These are phyloP conservation scores for Kryptopterus vitreolus DNA, from an alignment of 2,797 vertebrate genomes.

Conservation along the genomic window DNA sequence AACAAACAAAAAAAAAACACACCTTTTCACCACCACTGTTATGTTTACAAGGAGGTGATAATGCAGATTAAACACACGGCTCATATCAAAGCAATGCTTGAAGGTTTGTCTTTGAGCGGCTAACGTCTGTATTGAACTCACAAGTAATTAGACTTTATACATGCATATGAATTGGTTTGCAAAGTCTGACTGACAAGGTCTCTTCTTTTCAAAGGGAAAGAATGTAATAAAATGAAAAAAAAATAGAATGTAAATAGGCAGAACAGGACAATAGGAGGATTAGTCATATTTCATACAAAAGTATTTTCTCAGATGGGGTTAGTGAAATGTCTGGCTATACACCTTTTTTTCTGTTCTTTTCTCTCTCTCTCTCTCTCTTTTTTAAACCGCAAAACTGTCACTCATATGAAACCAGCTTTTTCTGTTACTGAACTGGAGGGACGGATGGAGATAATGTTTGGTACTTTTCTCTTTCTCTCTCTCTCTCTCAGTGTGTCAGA, in stretches of 20 bases:
- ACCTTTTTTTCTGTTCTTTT: not conserved
- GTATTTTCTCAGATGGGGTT: not conserved
- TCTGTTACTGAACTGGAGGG: not conserved
- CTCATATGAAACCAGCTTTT: not conserved
- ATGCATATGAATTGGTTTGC: not conserved
- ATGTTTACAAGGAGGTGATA: not conserved
- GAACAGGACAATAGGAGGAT: not conserved
- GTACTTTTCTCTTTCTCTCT: not conserved
- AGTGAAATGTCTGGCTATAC: not conserved
- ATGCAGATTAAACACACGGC: not conserved
- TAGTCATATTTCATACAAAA: conserved; percentile 24
- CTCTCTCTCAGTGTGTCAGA: too few species aligned
- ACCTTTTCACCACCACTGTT: too few species aligned
- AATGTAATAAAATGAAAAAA: not conserved
- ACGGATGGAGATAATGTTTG: not conserved
- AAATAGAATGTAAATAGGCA: not conserved
- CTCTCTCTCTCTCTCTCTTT: too few species aligned
- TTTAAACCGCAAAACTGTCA: not conserved
- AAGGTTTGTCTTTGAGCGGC: not conserved
- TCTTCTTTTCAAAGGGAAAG: not conserved
- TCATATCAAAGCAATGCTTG: not conserved
- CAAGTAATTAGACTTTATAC: not conserved
- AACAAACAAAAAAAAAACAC: not conserved
- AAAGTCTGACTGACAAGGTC: conserved; percentile 22
- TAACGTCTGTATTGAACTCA: not conserved